Percentiles rank a stretch among this genome's conserved stretches.
Evolutionary conservation across 2,888 invertebrate species (phyloP).

Genomic region (Tipula lateralis): DNA sequence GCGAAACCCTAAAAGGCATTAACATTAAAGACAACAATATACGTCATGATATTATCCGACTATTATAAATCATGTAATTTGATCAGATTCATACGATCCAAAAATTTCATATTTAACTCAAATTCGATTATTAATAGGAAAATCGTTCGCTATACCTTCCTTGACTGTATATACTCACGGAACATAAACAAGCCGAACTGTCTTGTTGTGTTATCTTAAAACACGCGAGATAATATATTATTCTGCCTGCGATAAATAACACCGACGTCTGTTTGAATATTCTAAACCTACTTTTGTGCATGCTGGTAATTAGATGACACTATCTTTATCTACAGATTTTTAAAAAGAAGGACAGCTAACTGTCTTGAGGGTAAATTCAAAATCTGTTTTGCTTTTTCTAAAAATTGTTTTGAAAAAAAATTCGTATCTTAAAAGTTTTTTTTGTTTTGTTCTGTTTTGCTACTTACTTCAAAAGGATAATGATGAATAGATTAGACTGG

Average conservation of each 20-base stretch:
- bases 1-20: too few relatives aligned
- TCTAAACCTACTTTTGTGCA: neutral
- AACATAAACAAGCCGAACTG: too few relatives aligned
- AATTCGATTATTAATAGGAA: too few relatives aligned
- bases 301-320: constrained; percentile 11
- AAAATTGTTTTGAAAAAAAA: neutral
- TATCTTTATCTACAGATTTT: neutral
- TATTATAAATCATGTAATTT: too few relatives aligned
- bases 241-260: neutral
- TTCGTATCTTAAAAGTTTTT: neutral
- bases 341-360: neutral
- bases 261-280: neutral
- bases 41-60: too few relatives aligned
- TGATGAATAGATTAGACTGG: neutral
- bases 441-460: neutral
- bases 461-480: neutral
- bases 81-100: neutral
- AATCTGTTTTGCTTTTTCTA: neutral
- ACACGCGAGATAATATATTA: too few relatives aligned
- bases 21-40: too few relatives aligned
- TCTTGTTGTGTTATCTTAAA: too few relatives aligned
- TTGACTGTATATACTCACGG: too few relatives aligned
- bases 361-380: neutral
- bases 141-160: too few relatives aligned
- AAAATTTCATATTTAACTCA: neutral